These are phyloP conservation scores for Elymnias hypermnestra DNA, from an alignment of 1,140 invertebrate genomes.

Conservation along the genomic window DNA sequence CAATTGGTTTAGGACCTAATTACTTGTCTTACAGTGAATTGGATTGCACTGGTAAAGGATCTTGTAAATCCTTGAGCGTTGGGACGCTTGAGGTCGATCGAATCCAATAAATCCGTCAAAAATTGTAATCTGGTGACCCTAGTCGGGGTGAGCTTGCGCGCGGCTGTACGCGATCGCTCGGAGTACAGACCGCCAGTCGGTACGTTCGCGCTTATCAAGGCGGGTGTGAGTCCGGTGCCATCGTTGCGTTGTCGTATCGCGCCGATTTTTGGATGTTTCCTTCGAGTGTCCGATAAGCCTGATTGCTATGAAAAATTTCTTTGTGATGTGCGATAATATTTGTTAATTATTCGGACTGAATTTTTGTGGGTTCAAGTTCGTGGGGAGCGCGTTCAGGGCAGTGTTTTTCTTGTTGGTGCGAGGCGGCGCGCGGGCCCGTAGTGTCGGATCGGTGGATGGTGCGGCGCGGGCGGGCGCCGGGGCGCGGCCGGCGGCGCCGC, in stretches of 20 bases:
- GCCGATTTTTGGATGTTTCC: slow-evolving; percentile 27
- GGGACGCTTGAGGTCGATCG: neutral
- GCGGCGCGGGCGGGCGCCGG: slow-evolving; percentile 62
- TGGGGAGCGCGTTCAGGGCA: slow-evolving; percentile 43
- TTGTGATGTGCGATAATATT: slow-evolving; percentile 35
- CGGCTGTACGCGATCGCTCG: slow-evolving; percentile 17
- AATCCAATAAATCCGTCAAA: neutral
- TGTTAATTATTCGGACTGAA: slow-evolving; percentile 18
- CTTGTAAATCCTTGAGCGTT: no score
- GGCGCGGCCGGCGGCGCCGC: slow-evolving; percentile 70
- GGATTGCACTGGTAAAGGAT: no score
- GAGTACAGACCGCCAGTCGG: slow-evolving; percentile 42
- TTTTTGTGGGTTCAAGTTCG: slow-evolving; percentile 29
- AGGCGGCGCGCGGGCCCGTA: slow-evolving; percentile 42
- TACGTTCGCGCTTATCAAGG: slow-evolving; percentile 46
- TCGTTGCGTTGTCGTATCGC: slow-evolving; percentile 31
- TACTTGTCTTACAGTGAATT: no score
- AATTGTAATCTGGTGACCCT: slow-evolving; percentile 3
- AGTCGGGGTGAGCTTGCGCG: slow-evolving; percentile 31
- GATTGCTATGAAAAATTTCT: slow-evolving; percentile 30
- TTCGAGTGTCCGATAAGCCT: slow-evolving; percentile 23
- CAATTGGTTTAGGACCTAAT: no score
- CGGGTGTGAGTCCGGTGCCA: slow-evolving; percentile 34
- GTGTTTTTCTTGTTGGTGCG: slow-evolving; percentile 53
- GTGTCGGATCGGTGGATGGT: slow-evolving; percentile 66